Base-by-base conservation (phyloP, 2,888 invertebrate species). In the Drosophila recens region DNA sequence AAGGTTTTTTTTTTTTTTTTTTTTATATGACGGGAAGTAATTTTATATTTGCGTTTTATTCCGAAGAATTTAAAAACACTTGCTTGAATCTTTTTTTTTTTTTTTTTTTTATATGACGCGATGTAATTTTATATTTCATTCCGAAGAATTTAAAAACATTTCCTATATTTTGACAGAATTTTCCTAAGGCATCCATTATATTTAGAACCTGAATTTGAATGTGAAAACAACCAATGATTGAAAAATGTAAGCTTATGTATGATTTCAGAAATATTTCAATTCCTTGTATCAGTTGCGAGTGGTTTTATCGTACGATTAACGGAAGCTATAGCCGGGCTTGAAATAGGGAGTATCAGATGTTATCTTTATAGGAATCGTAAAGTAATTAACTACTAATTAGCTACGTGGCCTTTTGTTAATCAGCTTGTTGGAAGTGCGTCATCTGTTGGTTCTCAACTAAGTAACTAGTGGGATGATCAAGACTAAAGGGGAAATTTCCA, bases 291-390 rank as follows among this genome's bases (percentile, higher is more conserved):
- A 62, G 30, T 33, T 3, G 10, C 10, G 4, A 15, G n/a, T 46
- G 4, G 30, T 30, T 30, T 30, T 15, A 10, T 46, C 2, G 15
- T 9, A 30, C 5, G n/a, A 30, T 9, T 11, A 63, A 58, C 71
- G 45, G 76, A 54, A 73, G 76, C 64, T 33, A 10, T n/a, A 33
- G n/a, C 33, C n/a, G 8, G 8, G 20, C 3, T 13, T 6, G 3
- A 15, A 45, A n/a, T 20, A 36, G 23, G 13, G 34, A n/a, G 49
- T 20, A 4, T 48, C 13, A 9, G 2, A 17, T 17, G 27, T 54
- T 57, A 73, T 76, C 72, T 45, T 75, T 63, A 72, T 57, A 1
- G 48, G 34, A 49, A 57, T 43, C 20, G 36, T 72, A 59, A 71
- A 63, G 53, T n/a, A 20, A 49, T 45, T 20, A 38, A 20, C 30